A percentile compares a stretch with the other conserved stretches of the same genome.
These are phyloP conservation scores for Megalops cyprinoides DNA, from an alignment of 2,797 vertebrate species.

Conservation along the genomic window DNA sequence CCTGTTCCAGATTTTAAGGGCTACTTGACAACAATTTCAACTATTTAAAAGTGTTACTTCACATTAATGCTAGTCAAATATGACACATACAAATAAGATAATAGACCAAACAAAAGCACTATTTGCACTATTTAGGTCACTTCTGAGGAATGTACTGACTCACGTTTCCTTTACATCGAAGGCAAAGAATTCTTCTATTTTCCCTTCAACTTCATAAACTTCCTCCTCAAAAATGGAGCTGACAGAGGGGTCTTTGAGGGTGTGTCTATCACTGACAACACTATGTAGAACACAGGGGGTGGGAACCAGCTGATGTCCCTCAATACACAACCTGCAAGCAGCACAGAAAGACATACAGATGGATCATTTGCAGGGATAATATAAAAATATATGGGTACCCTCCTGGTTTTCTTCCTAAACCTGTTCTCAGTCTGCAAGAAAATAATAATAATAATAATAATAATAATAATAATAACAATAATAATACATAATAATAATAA, in stretches of 20 bases:
- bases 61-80: background rate
- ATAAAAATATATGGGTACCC: background rate
- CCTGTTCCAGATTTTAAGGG: no score
- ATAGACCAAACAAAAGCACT: background rate
- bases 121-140: background rate
- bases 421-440: no score
- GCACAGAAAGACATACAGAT: background rate
- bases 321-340: constrained; percentile 70
- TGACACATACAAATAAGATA: background rate
- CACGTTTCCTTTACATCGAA: constrained; percentile 80
- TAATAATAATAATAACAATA: no score
- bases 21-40: no score
- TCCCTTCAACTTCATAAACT: constrained; percentile 78
- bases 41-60: background rate
- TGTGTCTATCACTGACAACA: constrained; percentile 20
- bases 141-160: constrained; percentile 33
- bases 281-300: constrained; percentile 48
- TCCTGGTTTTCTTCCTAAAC: no score
- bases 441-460: no score
- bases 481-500: no score
- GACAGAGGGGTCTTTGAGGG: constrained; percentile 28
- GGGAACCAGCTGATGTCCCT: constrained; percentile 71
- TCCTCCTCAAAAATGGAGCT: constrained; percentile 74
- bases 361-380: no score
- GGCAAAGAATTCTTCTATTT: constrained; percentile 83